Conservation (phyloP, 2,113 vertebrate genomes). For the Pterocles burchelli region DNA sequence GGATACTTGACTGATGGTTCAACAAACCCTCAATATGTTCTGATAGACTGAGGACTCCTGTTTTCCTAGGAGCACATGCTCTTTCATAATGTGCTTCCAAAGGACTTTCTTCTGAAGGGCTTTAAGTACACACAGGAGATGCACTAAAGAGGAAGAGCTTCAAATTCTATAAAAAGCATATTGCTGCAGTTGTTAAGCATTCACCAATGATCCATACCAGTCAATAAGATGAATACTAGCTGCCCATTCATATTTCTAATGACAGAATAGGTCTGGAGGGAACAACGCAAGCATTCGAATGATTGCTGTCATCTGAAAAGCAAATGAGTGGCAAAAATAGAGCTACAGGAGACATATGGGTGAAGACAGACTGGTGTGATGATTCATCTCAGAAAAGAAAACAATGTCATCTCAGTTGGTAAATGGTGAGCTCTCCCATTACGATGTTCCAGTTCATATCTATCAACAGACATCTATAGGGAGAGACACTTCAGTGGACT, state of each 20-base stretch:
- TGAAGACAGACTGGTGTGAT: not conserved
- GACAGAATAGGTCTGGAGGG: not conserved
- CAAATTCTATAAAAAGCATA: not conserved
- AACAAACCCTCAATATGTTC: not conserved
- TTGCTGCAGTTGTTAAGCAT: not conserved
- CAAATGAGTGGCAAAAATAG: not conserved
- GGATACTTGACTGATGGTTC: not conserved
- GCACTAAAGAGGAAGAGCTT: not conserved
- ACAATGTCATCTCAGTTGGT: not conserved
- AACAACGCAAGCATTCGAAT: not conserved
- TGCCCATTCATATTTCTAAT: not conserved
- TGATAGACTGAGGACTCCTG: not conserved
- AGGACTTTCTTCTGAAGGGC: not conserved
- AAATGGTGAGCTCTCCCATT: not conserved
- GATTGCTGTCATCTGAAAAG: not conserved
- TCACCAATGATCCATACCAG: not conserved
- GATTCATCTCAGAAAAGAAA: not conserved
- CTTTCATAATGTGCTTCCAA: not conserved
- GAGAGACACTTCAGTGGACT: not conserved
- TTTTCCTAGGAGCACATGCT: not conserved
- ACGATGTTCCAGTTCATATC: not conserved
- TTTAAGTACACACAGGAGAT: not conserved
- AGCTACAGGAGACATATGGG: not conserved
- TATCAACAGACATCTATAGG: not conserved
- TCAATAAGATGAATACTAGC: not conserved